Evolutionary conservation across 2,797 vertebrate species (phyloP), one percentile per base, ranked within the genome.

Genomic region (Dicrostonyx torquatus): DNA sequence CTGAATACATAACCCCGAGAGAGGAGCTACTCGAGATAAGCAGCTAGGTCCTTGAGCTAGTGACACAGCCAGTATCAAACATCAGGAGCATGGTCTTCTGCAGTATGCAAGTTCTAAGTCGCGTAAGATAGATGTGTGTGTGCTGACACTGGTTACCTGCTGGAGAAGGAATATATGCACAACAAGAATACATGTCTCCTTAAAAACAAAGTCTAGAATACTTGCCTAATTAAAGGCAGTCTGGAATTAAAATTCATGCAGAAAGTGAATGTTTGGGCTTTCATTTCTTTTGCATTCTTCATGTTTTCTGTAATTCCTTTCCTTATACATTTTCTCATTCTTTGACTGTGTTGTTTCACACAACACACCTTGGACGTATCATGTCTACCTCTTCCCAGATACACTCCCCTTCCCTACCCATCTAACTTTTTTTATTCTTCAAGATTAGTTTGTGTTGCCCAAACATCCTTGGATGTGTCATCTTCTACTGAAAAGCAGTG

Each of bases 221-320:
- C 1, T 31, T 73, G 14, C 5, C 20, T 76, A 79, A 66, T 78
- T 78, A 77, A 66, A 90, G 45, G 73, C 6, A 62, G 75, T 75
- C 72, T 95, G 66, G 72, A 50, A 84, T 92, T 70, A 92, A 87
- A 85, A 68, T 60, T 34, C 60, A 72, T 66, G 6, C 91, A 53
- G 43, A 89, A 87, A 72, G 53, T 55, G 24, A 82, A 45, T 8
- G 20, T 3, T 84, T 90, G 86, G 87, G n/a, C 13, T 79, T 91
- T 77, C 14, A 24, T 88, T 45, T 68, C 11, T 22, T 68, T 85
- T 68, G 31, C 12, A n/a, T 50, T 68, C 12, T 34, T 90, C 43
- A 34, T 22, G 15, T 82, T 62, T 40, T n/a, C 26, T 82, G 26
- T 0, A 68, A 22, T 85, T 68, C 20, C 1, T 85, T 84, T 84